Evolutionary conservation across 2,797 vertebrate genomes (phyloP).

Genomic region (Falco biarmicus): DNA sequence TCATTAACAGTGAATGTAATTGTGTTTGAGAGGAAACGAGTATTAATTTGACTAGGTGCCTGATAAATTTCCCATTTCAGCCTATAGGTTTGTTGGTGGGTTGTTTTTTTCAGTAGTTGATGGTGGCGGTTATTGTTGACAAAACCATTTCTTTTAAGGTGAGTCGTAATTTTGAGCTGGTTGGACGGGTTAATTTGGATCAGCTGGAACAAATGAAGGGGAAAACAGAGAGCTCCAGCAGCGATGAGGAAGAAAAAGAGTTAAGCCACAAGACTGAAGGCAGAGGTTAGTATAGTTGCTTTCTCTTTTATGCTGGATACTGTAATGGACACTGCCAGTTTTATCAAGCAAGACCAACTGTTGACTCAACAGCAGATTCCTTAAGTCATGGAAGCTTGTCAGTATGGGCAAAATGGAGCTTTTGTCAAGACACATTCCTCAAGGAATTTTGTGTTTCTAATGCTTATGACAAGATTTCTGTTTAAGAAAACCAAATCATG

Average conservation of each 20-base stretch:
- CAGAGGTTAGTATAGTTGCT: slow-evolving; percentile 63
- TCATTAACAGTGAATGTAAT: background rate
- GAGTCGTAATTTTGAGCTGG: slow-evolving; percentile 93
- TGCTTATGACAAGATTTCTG: background rate
- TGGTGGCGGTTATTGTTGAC: background rate
- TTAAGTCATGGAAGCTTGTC: background rate
- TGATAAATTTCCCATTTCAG: background rate
- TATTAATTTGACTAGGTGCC: background rate
- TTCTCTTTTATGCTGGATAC: background rate
- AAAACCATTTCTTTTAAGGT: slow-evolving; percentile 78
- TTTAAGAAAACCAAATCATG: too few species aligned
- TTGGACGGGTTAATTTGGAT: slow-evolving; percentile 92
- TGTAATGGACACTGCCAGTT: background rate
- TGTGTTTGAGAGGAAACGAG: background rate
- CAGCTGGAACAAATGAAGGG: slow-evolving; percentile 90
- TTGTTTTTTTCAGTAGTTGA: background rate
- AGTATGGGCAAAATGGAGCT: background rate
- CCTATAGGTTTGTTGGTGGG: background rate
- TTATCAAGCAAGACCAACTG: background rate
- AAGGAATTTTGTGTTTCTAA: background rate
- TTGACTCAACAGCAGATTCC: background rate
- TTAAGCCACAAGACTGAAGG: slow-evolving; percentile 68
- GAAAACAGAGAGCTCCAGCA: slow-evolving; percentile 80
- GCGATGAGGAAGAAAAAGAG: slow-evolving; percentile 83
- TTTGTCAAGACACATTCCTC: background rate